Percentiles rank a stretch among this genome's conserved stretches.
These are phyloP conservation scores for Planococcus citri DNA, from an alignment of 1,140 invertebrate genomes.

Conservation along the genomic window DNA sequence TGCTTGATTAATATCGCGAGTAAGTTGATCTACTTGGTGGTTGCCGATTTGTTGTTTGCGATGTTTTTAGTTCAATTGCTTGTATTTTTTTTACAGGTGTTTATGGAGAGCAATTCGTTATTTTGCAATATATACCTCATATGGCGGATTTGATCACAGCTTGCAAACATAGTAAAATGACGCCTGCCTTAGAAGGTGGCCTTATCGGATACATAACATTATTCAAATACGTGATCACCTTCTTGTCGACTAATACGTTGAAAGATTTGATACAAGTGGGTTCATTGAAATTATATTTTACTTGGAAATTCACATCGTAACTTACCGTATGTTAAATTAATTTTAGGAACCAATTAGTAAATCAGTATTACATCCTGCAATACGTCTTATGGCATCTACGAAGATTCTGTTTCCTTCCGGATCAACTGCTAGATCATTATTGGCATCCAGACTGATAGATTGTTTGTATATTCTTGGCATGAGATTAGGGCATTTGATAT, in stretches of 20 bases:
- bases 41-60: no score
- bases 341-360: slow-evolving; percentile 54
- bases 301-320: neutral
- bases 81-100: slow-evolving; percentile 43
- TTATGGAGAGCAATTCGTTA: slow-evolving; percentile 86
- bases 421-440: slow-evolving; percentile 49
- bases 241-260: slow-evolving; percentile 53
- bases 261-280: slow-evolving; percentile 22
- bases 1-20: slow-evolving; percentile 74
- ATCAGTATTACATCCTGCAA: slow-evolving; percentile 61
- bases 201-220: slow-evolving; percentile 72
- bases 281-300: neutral
- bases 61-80: neutral
- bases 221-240: slow-evolving; percentile 64
- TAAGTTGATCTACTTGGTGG: slow-evolving; percentile 29
- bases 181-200: slow-evolving; percentile 71
- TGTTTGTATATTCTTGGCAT: slow-evolving; percentile 63
- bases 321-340: slow-evolving; percentile 26
- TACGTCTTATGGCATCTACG: slow-evolving; percentile 56
- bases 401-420: slow-evolving; percentile 68
- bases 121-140: slow-evolving; percentile 88
- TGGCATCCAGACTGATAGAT: slow-evolving; percentile 69
- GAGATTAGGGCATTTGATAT: slow-evolving; percentile 61
- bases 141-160: slow-evolving; percentile 68
- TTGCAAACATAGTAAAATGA: slow-evolving; percentile 57